Conservation (phyloP, 2,113 vertebrate species). For the Lasiurus borealis region DNA sequence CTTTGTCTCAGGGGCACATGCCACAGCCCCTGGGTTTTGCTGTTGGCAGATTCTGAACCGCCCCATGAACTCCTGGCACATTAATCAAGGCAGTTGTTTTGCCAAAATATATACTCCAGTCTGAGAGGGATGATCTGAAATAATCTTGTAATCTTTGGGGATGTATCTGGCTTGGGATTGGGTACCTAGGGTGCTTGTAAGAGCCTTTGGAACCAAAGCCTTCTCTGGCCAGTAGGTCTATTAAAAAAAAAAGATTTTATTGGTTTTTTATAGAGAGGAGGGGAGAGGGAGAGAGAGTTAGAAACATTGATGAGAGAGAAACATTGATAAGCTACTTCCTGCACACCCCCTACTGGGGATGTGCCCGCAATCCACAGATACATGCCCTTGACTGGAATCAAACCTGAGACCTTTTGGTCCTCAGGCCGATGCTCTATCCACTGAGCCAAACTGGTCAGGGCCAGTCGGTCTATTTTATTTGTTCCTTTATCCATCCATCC, state of each 20-base stretch:
- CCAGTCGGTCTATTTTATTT: no score
- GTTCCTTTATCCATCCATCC: not conserved
- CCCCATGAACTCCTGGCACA: not conserved
- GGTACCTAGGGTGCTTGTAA: not conserved
- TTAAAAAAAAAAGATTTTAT: no score
- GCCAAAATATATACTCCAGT: not conserved
- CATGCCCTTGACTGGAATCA: no score
- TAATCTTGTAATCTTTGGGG: not conserved
- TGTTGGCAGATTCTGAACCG: not conserved
- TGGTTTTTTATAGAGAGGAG: no score
- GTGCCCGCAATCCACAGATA: no score
- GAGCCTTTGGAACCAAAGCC: not conserved
- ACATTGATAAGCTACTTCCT: no score
- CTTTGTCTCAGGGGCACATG: not conserved
- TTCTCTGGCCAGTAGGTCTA: not conserved
- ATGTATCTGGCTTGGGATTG: not conserved
- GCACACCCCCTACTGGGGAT: no score
- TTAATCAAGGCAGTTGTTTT: not conserved
- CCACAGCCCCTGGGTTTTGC: not conserved
- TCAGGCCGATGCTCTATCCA: no score
- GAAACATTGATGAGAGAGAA: no score
- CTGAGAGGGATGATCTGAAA: not conserved
- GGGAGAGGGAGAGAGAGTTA: no score
- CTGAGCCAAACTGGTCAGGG: no score
- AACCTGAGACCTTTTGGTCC: no score